Percentiles rank a stretch among this genome's conserved stretches.
These are phyloP conservation scores for Lasioglossum lativentre DNA, from an alignment of 2,888 invertebrate genomes.

Conservation along the genomic window DNA sequence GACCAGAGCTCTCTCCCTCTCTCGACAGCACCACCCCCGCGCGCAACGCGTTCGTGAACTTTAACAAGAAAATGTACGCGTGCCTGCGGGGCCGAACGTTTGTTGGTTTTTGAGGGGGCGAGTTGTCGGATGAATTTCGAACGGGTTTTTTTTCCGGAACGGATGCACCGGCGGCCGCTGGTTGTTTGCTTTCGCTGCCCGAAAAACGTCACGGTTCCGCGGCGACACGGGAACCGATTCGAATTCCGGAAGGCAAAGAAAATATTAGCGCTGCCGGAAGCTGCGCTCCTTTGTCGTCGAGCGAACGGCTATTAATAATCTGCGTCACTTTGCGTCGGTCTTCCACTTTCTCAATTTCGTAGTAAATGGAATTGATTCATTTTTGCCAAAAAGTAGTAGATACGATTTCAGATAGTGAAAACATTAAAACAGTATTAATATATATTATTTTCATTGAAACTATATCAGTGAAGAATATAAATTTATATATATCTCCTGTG, in stretches of 20 bases:
- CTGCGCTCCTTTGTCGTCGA: background rate
- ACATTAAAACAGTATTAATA: no score
- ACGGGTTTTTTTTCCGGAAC: background rate
- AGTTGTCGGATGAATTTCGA: background rate
- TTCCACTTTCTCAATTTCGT: no score
- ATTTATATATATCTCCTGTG: no score
- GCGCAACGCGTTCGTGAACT: slow-evolving; percentile 36
- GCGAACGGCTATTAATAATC: background rate
- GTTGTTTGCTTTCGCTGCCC: slow-evolving; percentile 13
- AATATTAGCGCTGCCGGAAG: background rate
- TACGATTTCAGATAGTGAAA: no score
- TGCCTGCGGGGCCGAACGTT: slow-evolving; percentile 24
- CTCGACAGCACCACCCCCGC: background rate
- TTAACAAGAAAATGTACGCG: slow-evolving; percentile 41
- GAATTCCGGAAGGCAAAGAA: background rate
- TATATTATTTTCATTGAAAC: no score
- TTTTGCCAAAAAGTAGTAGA: no score
- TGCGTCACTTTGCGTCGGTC: no score
- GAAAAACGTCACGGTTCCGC: background rate
- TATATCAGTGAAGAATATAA: no score
- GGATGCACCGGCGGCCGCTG: background rate
- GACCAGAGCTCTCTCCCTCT: background rate
- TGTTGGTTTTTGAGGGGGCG: slow-evolving; percentile 9
- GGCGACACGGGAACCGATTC: background rate
- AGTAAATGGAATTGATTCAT: no score